Base-by-base conservation (phyloP, 2,888 invertebrate genomes). In the Lithosia quadra region DNA sequence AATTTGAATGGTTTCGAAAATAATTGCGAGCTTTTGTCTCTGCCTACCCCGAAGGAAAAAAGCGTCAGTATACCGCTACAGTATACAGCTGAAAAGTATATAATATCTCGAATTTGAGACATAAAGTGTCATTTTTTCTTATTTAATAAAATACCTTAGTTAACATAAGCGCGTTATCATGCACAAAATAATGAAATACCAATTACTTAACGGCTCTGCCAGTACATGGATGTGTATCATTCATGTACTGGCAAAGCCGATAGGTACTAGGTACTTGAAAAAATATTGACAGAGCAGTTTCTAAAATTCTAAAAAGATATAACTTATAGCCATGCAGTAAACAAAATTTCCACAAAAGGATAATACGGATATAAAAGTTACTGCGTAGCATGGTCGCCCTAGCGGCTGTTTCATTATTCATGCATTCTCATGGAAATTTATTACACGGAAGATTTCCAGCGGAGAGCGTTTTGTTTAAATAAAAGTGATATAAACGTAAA, bases 401-500 rank as follows among this genome's bases (percentile, higher is more conserved):
- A 72, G 63, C 10, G 57, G 13, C 56, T 61, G 43, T 65, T 77
- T 76, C 75, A 75, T 81, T 74, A 77, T 77, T 79, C 77, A 77
- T 81, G 67, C 65, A 75, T 77, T 77, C 72, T 74, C 76, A 68
- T 77, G 79, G 70, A 79, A 79, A 77, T 73, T 74, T 79, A 77
- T 69, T 72, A 69, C 61, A 72, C 60, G 66, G 60, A 66, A 73
- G 65, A 72, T 79, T 75, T 73, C 28, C 49, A 59, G 15, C 59
- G 15, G 53, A 67, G 63, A 66, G 58, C 53, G 55, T 67, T 71
- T 71, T 73, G 69, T 73, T 69, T 63, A 65, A 72, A 60, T 55
- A 43, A 56, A 61, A 67, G 55, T 53, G 22, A 24, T 65, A 61
- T 28, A 65, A 68, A 65, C 66, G 65, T 65, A 60, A 55, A 67